phyloP scores from a whole-genome alignment of 2,113 vertebrate species.

The Archocentrus centrarchus region DNA sequence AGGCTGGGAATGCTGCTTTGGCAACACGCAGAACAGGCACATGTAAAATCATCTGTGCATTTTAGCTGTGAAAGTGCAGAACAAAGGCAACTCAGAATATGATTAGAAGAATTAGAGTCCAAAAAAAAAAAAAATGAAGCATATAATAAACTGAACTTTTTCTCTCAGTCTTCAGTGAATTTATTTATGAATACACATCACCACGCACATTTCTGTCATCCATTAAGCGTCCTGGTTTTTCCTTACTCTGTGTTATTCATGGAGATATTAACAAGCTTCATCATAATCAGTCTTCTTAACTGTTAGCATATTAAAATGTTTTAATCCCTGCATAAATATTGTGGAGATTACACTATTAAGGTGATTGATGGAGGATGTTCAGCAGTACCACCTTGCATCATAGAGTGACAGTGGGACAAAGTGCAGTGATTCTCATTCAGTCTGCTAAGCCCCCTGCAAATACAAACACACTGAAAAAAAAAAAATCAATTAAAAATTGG shows the following conservation, averaged over 20 bases:
- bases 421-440: not conserved
- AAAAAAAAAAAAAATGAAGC: not conserved
- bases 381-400: conserved; percentile 26
- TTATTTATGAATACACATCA: conserved; percentile 9
- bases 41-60: conserved; percentile 11
- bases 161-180: not conserved
- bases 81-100: conserved; percentile 20
- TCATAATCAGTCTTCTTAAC: conserved; percentile 62
- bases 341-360: conserved; percentile 48
- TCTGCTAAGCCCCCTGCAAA: not conserved
- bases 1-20: conserved; percentile 24
- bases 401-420: conserved; percentile 1
- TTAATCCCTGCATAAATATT: conserved; percentile 69
- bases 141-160: not conserved
- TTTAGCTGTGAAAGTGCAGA: conserved; percentile 13
- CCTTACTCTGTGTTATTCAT: conserved; percentile 26
- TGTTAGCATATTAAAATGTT: conserved; percentile 62
- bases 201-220: conserved; percentile 33
- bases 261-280: conserved; percentile 57
- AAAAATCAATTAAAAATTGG: too few species aligned
- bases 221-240: conserved; percentile 31
- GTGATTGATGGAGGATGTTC: conserved; percentile 55
- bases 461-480: not conserved
- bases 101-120: conserved; percentile 11
- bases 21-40: conserved; percentile 11